Base-by-base conservation (phyloP, 2,888 invertebrate genomes). In the Aphodius granarius region DNA sequence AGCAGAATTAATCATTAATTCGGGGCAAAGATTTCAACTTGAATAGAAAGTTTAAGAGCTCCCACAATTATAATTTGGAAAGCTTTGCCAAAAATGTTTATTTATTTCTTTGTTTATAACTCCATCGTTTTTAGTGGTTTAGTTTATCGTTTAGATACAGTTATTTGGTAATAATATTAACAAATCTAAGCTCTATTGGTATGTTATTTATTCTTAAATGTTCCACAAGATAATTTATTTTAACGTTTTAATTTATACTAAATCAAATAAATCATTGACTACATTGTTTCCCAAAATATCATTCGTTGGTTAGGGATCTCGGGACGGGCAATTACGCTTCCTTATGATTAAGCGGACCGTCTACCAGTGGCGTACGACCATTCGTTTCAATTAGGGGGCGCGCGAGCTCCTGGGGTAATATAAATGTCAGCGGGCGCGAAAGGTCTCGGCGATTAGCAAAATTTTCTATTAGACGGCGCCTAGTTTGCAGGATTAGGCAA, bases 401-500 rank as follows among this genome's bases (percentile, higher is more conserved):
- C 43, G 43, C 43, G 43, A 6, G 43, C 43, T 43, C 43, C 6
- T 3, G 43, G 43, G 66, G 68, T 70, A 74, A 74, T 74, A 74
- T 74, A 74, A 74, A 74, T 74, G 74, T 74, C 74, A 74, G 71
- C 68, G 74, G 64, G 23, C 43, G 43, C 43, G 43, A 74, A 74
- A 74, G 74, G 74, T 74, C 73, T 70, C 70, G 63, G 70, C 43
- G 43, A 43, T 43, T 43, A 43, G 43, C 13, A 43, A 43, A 43
- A 43, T 9, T 43, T 43, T 43, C 43, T 43, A 43, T 43, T 43
- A 43, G 43, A 43, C 43, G 43, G 43, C 43, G 43, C 43, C 43
- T 43, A 43, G 43, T 43, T 2, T 13, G 43, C 13, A 6, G 43
- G 43, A 43, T 43, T 43, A 43, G 43, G 43, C 43, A 13, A 43